phyloP scores from a whole-genome alignment of 2,113 vertebrate genomes.

The Zingel zingel region DNA sequence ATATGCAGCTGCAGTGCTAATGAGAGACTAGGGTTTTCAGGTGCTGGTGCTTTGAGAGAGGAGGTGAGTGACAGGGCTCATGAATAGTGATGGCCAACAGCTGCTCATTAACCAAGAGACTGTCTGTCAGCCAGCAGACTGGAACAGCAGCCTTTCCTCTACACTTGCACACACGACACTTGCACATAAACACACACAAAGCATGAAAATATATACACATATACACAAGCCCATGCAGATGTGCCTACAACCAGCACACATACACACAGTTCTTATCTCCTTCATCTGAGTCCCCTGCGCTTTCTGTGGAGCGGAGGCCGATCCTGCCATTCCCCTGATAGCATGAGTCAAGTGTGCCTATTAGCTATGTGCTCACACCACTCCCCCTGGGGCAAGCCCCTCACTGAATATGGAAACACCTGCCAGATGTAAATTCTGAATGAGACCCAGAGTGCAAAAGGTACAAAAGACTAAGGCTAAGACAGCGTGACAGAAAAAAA shows the following conservation, averaged over 20 bases:
- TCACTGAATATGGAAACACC: conserved; percentile 68
- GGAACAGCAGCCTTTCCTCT: conserved; percentile 65
- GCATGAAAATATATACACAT: conserved; percentile 33
- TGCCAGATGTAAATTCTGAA: conserved; percentile 66
- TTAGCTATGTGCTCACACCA: conserved; percentile 52
- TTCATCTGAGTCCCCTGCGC: conserved; percentile 72
- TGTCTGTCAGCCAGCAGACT: conserved; percentile 79
- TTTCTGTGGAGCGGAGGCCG: conserved; percentile 41
- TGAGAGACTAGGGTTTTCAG: conserved; percentile 76
- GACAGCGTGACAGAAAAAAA: not conserved
- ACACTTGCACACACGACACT: conserved; percentile 24
- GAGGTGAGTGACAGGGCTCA: conserved; percentile 81
- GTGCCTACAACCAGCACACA: conserved; percentile 5
- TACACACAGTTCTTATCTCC: conserved; percentile 49
- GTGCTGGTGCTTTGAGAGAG: conserved; percentile 72
- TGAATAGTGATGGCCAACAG: conserved; percentile 85
- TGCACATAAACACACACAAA: conserved; percentile 51
- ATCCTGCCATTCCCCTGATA: conserved; percentile 49
- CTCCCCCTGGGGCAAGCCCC: conserved; percentile 55
- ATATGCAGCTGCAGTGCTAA: conserved; percentile 66
- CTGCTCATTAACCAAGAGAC: conserved; percentile 85
- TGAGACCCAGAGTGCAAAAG: conserved; percentile 52
- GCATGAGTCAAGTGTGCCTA: conserved; percentile 38
- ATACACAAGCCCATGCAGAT: conserved; percentile 45
- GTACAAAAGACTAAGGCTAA: conserved; percentile 38